Evolutionary conservation across 2,113 vertebrate species (phyloP).

Genomic region (Halichoeres trimaculatus): DNA sequence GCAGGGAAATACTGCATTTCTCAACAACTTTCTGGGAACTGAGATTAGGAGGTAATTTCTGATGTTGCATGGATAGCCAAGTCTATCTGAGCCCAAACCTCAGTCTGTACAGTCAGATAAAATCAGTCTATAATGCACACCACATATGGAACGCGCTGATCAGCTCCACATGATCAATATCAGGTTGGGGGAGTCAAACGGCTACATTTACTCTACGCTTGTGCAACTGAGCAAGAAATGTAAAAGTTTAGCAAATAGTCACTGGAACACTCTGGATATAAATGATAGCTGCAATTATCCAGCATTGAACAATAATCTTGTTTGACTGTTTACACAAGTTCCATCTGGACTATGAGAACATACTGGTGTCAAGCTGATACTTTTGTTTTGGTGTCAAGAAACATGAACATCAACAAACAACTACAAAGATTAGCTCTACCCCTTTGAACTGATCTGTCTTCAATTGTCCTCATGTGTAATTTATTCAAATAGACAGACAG

Average conservation of each 20-base stretch:
- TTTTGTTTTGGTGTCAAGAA: not conserved
- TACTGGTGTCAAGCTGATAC: conserved; percentile 8
- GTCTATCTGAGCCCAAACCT: conserved; percentile 11
- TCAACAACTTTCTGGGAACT: conserved; percentile 60
- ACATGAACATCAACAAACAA: not conserved
- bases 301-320: not conserved
- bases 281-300: conserved; percentile 13
- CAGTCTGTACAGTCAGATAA: conserved; percentile 17
- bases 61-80: conserved; percentile 52
- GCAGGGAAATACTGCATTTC: conserved; percentile 44
- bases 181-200: conserved; percentile 38
- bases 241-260: not conserved
- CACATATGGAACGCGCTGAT: conserved; percentile 20
- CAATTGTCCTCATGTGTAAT: no score
- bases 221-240: conserved; percentile 6
- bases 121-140: conserved; percentile 21
- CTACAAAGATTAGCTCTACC: no score
- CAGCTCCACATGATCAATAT: conserved; percentile 25
- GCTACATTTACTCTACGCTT: not conserved
- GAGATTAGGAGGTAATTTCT: conserved; percentile 65
- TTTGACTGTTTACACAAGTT: not conserved
- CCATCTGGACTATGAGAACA: conserved; percentile 2
- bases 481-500: no score
- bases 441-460: no score
- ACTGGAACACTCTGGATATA: not conserved